Evolutionary conservation across 92 coral and sea anemone genomes (phyloP), one percentile per base, ranked within the genome.

Genomic region (Virgularia gustaviana): DNA sequence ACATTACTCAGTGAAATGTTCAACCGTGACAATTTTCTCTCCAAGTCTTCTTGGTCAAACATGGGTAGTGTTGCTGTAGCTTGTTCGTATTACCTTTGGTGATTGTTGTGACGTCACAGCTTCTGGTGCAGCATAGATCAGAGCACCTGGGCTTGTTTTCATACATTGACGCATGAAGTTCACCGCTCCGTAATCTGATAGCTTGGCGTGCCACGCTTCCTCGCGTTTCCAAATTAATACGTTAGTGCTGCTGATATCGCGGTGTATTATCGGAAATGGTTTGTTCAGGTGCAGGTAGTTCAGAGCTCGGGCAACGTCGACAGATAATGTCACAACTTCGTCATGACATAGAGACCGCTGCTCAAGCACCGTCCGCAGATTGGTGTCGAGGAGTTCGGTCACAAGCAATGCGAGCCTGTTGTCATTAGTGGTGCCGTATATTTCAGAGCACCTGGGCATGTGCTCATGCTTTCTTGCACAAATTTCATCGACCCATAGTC

Each of bases 401-500:
- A 91, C 71, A 49, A 91, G 86, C 47, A 91, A 76, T 0, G 97
- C 90, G 11, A 75, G 76, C 15, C 91, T 87, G 39, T 91, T 95
- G 22, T 90, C 97, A 58, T 83, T 85, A 5, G 97, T 91, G 8
- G 97, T 95, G 25, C 97, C 97, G 90, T 83, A 51, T 90, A 90
- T 55, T 88, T 83, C 30, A 88, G 90, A 37, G 88, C 85, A 0
- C 94, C 96, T 15, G 96, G 95, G 76, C 88, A 88, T 38, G 79
- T 75, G 27, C 95, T 81, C 88, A 88, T 88, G 61, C 79, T 73
- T 56, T 25, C 74, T 19, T 89, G 81, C 80, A 82, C 72, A 65
- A 90, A 90, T 60, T 88, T 92, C 70, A 95, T 95, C 72, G 96
- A 85, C 58, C 96, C 96, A 66, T 88, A 90, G 74, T 90, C 96